Conservation (phyloP, 2,888 invertebrate genomes). For the Schrankia costaestrigalis region DNA sequence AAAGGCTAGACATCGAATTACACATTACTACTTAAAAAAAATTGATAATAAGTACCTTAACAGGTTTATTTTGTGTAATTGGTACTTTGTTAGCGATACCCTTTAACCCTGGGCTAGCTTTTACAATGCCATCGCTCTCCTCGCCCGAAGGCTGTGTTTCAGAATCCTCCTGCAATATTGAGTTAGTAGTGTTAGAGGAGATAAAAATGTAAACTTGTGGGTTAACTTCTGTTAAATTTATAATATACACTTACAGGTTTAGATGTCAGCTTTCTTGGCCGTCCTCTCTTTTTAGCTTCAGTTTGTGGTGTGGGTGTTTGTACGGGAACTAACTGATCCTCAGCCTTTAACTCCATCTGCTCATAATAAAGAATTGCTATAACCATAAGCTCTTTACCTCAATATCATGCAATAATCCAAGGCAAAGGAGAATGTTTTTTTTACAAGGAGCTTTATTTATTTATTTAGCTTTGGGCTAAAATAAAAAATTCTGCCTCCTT, state of each 20-base stretch:
- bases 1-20: too few species aligned
- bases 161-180: conserved; percentile 59
- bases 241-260: conserved; percentile 42
- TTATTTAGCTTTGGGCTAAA: too few species aligned
- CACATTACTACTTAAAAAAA: too few species aligned
- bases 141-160: conserved; percentile 69
- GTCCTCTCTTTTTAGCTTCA: conserved; percentile 57
- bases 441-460: too few species aligned
- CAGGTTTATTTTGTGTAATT: conserved; percentile 37
- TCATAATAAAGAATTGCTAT: too few species aligned
- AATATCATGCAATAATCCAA: too few species aligned
- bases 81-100: conserved; percentile 42
- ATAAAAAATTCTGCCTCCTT: too few species aligned
- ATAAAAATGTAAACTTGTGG: too few species aligned
- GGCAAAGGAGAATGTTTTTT: too few species aligned
- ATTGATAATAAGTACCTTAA: conserved; percentile 52
- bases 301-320: conserved; percentile 43
- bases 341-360: conserved; percentile 69
- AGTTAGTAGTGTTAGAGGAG: conserved; percentile 17
- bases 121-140: conserved; percentile 62
- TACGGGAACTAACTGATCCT: conserved; percentile 67
- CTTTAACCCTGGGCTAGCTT: conserved; percentile 46
- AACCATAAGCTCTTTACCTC: too few species aligned
- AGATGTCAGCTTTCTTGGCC: conserved; percentile 51
- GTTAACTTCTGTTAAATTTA: too few species aligned